phyloP scores from a whole-genome alignment of 2,113 vertebrate genomes.

The Piprites chloris region DNA sequence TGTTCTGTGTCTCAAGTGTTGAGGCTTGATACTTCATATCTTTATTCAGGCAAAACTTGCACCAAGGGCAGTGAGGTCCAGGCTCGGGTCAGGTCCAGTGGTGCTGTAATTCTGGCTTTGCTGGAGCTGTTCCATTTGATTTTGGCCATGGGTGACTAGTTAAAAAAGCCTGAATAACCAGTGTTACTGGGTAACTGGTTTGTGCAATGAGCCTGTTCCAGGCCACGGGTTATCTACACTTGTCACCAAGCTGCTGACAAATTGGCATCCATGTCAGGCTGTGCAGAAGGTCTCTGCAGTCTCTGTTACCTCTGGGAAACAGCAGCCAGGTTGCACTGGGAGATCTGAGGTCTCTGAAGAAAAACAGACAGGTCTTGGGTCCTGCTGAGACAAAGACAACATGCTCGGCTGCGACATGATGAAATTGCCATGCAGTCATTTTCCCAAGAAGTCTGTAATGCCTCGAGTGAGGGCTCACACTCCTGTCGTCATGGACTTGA shows the following conservation, averaged over 20 bases:
- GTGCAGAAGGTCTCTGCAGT: neutral
- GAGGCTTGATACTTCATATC: neutral
- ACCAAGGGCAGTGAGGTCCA: neutral
- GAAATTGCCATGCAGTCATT: neutral
- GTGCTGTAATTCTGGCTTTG: neutral
- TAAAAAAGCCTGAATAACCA: constrained; percentile 1
- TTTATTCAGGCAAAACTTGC: constrained; percentile 33
- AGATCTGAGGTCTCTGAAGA: neutral
- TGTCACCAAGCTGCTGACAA: neutral
- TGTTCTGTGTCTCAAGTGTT: constrained; percentile 10
- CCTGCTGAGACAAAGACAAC: neutral
- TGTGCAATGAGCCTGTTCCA: constrained; percentile 15
- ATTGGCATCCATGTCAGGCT: neutral
- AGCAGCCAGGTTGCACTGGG: neutral
- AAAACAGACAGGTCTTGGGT: neutral
- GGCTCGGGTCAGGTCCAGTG: neutral
- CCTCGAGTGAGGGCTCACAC: neutral
- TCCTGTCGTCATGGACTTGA: neutral
- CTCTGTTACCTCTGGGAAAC: neutral
- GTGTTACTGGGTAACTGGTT: neutral
- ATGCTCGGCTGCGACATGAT: neutral
- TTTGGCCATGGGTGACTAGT: neutral
- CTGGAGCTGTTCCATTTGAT: neutral
- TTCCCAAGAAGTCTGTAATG: neutral
- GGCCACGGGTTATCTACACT: constrained; percentile 3